phyloP scores from a whole-genome alignment of 2,888 invertebrate species.

The Torymus texanus region DNA sequence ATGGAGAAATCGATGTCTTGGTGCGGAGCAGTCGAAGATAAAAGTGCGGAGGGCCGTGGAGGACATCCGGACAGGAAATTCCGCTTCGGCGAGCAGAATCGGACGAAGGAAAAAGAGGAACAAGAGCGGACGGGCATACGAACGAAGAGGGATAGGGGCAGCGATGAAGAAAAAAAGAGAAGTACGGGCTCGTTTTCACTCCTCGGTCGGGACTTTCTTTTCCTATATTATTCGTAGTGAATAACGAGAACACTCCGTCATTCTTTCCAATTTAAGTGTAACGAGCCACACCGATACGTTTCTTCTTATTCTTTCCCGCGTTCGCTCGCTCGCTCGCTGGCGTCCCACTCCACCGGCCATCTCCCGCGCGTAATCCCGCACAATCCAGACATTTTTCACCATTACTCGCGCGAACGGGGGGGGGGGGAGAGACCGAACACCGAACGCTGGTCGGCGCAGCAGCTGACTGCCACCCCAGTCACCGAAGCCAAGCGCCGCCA shows the following conservation, averaged over 20 bases:
- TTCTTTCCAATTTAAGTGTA: constrained; percentile 75
- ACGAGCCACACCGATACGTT: constrained; percentile 75
- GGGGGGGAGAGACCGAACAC: constrained; percentile 2
- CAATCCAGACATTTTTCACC: constrained; percentile 75
- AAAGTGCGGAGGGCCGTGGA: constrained; percentile 8
- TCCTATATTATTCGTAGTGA: constrained; percentile 73
- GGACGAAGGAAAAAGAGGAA: constrained; percentile 24
- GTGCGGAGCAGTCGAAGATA: constrained; percentile 1
- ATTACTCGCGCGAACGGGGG: constrained; percentile 66
- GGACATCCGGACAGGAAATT: constrained; percentile 55
- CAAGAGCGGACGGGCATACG: not conserved
- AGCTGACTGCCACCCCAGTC: constrained; percentile 54
- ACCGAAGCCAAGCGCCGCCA: constrained; percentile 60
- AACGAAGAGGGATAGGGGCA: not conserved
- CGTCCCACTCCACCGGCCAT: constrained; percentile 62
- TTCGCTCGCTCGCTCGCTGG: constrained; percentile 58
- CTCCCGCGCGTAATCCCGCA: constrained; percentile 70
- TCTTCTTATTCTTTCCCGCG: constrained; percentile 73
- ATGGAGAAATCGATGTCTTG: not conserved
- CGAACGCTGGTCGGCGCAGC: constrained; percentile 22
- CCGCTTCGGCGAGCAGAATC: constrained; percentile 58
- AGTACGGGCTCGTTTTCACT: constrained; percentile 34
- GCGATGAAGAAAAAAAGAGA: constrained; percentile 5
- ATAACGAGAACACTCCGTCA: constrained; percentile 75
- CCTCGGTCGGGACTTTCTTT: constrained; percentile 61